Evolutionary conservation across 2,113 vertebrate genomes (phyloP).

Genomic region (Syrmaticus mikado): DNA sequence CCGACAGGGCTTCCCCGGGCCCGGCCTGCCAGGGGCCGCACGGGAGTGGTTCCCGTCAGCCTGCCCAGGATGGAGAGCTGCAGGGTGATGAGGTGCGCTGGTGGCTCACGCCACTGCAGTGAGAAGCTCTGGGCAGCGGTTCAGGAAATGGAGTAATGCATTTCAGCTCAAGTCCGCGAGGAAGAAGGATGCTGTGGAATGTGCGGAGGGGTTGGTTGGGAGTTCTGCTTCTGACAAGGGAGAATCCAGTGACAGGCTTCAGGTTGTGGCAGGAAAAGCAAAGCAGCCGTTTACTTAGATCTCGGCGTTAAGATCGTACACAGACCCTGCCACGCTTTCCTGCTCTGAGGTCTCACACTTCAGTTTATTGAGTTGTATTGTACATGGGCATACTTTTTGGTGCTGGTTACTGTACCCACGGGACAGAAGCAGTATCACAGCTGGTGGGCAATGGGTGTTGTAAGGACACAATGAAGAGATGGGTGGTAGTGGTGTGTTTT

Average conservation of each 20-base stretch:
- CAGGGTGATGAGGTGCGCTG: slow-evolving; percentile 32
- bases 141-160: no score
- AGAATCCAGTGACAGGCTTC: not conserved
- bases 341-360: fast-evolving
- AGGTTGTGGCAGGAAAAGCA: not conserved
- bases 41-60: not conserved
- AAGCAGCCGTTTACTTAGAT: fast-evolving
- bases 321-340: not conserved
- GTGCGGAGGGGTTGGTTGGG: no score
- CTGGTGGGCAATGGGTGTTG: not conserved
- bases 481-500: not conserved
- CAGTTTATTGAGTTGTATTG: not conserved
- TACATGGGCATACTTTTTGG: fast-evolving
- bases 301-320: fast-evolving
- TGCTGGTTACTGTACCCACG: not conserved
- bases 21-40: not conserved
- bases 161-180: not conserved
- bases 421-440: no score
- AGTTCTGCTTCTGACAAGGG: not conserved
- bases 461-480: fast-evolving
- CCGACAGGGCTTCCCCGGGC: not conserved
- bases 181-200: not conserved
- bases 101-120: not conserved
- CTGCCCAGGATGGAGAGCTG: not conserved
- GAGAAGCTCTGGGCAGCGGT: not conserved